Evolutionary conservation across 2,888 invertebrate genomes (phyloP).

Genomic region (Octonoba sinensis): DNA sequence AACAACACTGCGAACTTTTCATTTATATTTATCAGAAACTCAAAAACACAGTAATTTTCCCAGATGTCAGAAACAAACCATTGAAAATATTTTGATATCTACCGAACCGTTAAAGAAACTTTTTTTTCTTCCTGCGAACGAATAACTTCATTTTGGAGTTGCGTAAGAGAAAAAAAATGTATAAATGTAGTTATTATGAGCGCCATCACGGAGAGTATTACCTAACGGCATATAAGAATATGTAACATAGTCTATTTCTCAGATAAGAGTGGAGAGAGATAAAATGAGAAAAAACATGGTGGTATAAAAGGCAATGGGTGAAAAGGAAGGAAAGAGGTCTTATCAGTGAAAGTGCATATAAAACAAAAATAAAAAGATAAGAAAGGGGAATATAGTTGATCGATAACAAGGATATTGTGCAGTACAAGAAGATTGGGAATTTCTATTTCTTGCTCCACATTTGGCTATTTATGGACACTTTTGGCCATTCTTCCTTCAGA

Average conservation of each 20-base stretch:
- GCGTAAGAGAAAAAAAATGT: slow-evolving; percentile 18
- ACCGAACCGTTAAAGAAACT: no score
- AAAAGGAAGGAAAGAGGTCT: slow-evolving; percentile 55
- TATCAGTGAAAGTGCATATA: slow-evolving; percentile 58
- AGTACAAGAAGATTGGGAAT: slow-evolving; percentile 57
- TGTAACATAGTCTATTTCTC: slow-evolving; percentile 44
- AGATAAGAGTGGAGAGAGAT: slow-evolving; percentile 58
- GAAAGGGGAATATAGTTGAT: slow-evolving; percentile 51
- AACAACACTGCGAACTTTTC: no score
- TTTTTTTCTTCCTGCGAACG: background rate
- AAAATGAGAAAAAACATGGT: slow-evolving; percentile 53
- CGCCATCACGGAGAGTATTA: slow-evolving; percentile 39
- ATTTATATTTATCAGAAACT: no score
- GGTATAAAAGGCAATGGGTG: slow-evolving; percentile 58
- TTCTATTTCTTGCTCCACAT: slow-evolving; percentile 33
- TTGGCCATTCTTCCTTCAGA: slow-evolving; percentile 21
- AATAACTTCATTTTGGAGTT: slow-evolving; percentile 3
- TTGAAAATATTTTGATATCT: no score
- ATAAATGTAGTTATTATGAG: slow-evolving; percentile 52
- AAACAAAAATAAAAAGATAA: slow-evolving; percentile 62
- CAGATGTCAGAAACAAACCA: no score
- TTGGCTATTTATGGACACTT: slow-evolving; percentile 49
- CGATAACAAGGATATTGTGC: slow-evolving; percentile 57
- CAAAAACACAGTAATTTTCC: no score
- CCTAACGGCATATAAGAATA: slow-evolving; percentile 31